A percentile compares a stretch with the other conserved stretches of the same genome.
phyloP scores from a whole-genome alignment of 2,888 invertebrate species.

The Marasmarcha lunaedactyla region DNA sequence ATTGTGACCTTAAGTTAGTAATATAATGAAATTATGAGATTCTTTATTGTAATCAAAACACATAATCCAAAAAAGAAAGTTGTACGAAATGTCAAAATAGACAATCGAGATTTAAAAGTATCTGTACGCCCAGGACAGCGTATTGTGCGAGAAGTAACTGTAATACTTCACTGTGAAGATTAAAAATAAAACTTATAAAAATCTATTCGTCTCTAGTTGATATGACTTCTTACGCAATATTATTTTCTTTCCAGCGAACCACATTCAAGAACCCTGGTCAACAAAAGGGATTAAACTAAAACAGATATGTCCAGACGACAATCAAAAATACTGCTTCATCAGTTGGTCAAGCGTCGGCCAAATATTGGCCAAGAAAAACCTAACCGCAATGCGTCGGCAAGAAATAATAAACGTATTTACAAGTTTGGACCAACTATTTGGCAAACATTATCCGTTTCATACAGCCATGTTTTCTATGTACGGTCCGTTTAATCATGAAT shows the following conservation, averaged over 20 bases:
- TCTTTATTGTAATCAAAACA: too few relatives aligned
- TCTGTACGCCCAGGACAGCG: too few relatives aligned
- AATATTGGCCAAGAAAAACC: constrained; percentile 72
- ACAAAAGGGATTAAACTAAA: constrained; percentile 42
- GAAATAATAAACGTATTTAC: constrained; percentile 79
- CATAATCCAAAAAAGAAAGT: too few relatives aligned
- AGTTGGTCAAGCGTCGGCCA: constrained; percentile 79
- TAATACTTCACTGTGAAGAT: too few relatives aligned
- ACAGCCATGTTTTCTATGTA: constrained; percentile 78
- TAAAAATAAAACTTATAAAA: too few relatives aligned
- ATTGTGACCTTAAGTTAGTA: too few relatives aligned
- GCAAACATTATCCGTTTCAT: constrained; percentile 64
- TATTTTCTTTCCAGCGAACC: constrained; percentile 22
- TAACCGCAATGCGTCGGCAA: constrained; percentile 66
- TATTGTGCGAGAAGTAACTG: too few relatives aligned
- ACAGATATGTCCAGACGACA: constrained; percentile 71
- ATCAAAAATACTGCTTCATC: constrained; percentile 66
- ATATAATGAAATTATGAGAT: too few relatives aligned
- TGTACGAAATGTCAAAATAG: too few relatives aligned
- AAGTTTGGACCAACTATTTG: constrained; percentile 78
- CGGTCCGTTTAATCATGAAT: constrained; percentile 74
- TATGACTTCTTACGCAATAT: too few relatives aligned
- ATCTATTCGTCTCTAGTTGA: too few relatives aligned
- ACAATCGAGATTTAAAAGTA: too few relatives aligned
- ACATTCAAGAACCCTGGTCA: constrained; percentile 55